phyloP scores from a whole-genome alignment of 2,113 vertebrate genomes.

The Chlorodrepanis virens region DNA sequence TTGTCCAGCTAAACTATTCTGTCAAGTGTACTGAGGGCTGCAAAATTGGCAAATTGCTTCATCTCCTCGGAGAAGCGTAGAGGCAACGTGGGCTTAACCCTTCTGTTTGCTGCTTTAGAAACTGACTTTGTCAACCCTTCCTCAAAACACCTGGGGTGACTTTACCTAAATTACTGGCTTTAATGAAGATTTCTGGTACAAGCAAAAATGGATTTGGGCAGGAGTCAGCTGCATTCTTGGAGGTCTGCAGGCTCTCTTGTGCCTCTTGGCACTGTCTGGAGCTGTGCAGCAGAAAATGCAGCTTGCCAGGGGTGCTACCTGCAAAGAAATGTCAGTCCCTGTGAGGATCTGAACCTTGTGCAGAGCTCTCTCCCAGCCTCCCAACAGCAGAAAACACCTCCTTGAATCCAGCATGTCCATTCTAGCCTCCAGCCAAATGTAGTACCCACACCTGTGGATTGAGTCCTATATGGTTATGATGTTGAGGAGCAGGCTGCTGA shows the following conservation, averaged over 20 bases:
- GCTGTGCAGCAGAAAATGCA: background rate
- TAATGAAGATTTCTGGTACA: background rate
- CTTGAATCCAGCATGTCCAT: background rate
- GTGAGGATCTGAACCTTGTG: fast-evolving
- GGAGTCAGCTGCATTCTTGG: background rate
- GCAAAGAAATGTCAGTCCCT: background rate
- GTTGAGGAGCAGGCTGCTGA: background rate
- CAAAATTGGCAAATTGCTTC: background rate
- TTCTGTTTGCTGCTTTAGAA: background rate
- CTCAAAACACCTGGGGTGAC: background rate
- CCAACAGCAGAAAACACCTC: background rate
- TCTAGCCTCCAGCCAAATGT: background rate
- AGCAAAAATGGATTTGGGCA: background rate
- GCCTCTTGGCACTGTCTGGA: background rate
- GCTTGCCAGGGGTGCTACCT: background rate
- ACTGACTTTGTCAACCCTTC: background rate
- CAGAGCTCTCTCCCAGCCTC: background rate
- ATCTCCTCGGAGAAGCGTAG: fast-evolving
- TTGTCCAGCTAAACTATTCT: slow-evolving; percentile 51
- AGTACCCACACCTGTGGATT: background rate
- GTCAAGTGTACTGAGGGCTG: slow-evolving; percentile 5
- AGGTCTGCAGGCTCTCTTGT: fast-evolving
- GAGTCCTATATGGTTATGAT: fast-evolving
- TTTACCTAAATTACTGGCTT: background rate
- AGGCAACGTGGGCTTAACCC: background rate